These are phyloP conservation scores for Drosophila punjabiensis DNA, from an alignment of 1,140 invertebrate species.

Conservation along the genomic window DNA sequence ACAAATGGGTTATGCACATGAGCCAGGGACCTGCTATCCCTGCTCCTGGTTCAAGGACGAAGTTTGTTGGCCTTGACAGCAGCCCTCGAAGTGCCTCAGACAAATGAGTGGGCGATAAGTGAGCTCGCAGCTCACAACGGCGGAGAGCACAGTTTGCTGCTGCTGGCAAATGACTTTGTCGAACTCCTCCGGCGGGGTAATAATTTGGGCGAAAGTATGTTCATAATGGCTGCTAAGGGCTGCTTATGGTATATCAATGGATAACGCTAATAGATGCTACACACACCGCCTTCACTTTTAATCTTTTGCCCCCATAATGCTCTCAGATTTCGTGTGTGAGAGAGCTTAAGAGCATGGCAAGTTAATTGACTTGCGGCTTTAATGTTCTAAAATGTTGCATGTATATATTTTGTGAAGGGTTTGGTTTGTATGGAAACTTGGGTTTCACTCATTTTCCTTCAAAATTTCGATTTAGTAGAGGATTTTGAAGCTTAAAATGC, in stretches of 20 bases:
- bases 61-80: slow-evolving; percentile 73
- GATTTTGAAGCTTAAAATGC: background rate
- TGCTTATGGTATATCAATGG: slow-evolving; percentile 46
- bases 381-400: background rate
- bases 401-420: background rate
- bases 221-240: slow-evolving; percentile 36
- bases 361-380: slow-evolving; percentile 9
- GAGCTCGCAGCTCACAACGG: slow-evolving; percentile 10
- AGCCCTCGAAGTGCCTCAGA: slow-evolving; percentile 24
- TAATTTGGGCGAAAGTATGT: slow-evolving; percentile 43
- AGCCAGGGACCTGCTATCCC: slow-evolving; percentile 3
- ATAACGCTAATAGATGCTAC: slow-evolving; percentile 43
- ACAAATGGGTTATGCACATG: slow-evolving; percentile 64
- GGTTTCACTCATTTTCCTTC: background rate
- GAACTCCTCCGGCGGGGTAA: slow-evolving; percentile 36
- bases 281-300: slow-evolving; percentile 28
- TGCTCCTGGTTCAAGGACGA: slow-evolving; percentile 62
- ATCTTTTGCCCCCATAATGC: slow-evolving; percentile 16
- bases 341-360: slow-evolving; percentile 1
- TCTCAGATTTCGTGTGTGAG: background rate
- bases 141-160: slow-evolving; percentile 27
- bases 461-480: background rate
- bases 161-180: slow-evolving; percentile 52
- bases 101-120: slow-evolving; percentile 69
- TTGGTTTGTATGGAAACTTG: background rate